Evolutionary conservation across 2,888 invertebrate genomes (phyloP).

Genomic region (Sarcophaga caerulescens): DNA sequence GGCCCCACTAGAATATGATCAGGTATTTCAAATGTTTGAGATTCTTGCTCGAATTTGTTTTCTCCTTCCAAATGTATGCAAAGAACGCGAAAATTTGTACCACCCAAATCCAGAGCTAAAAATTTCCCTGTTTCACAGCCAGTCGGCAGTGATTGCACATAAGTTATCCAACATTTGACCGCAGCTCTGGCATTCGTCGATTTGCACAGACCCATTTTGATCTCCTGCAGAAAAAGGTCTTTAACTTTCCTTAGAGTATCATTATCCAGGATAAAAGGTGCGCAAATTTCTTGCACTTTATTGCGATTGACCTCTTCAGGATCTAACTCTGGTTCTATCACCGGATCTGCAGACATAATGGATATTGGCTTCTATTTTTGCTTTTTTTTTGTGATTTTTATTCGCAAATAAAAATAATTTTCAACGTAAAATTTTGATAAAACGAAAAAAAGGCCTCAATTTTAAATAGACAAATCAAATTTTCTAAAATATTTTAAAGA

Average conservation of each 20-base stretch:
- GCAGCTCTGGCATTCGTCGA: constrained; percentile 14
- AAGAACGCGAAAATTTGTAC: constrained; percentile 90
- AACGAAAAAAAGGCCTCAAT: neutral
- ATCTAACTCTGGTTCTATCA: neutral
- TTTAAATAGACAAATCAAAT: neutral
- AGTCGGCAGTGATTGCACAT: constrained; percentile 87
- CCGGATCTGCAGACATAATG: neutral
- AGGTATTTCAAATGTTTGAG: constrained; percentile 84
- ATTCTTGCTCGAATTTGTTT: constrained; percentile 82
- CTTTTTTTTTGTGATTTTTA: neutral
- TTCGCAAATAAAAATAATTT: neutral
- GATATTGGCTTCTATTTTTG: neutral
- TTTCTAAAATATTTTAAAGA: no score
- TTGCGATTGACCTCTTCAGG: neutral
- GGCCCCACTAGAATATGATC: constrained; percentile 84
- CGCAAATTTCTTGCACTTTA: neutral
- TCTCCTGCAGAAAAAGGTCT: constrained; percentile 3
- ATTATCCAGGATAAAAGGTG: neutral
- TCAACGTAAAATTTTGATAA: neutral
- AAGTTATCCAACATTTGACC: constrained; percentile 74
- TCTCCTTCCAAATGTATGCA: constrained; percentile 24
- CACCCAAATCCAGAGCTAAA: constrained; percentile 90
- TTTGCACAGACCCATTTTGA: constrained; percentile 37
- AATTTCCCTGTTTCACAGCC: constrained; percentile 88
- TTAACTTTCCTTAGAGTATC: neutral